Evolutionary conservation across 1,140 invertebrate species (phyloP), one percentile per base, ranked within the genome.

Genomic region (Nebria ingens): DNA sequence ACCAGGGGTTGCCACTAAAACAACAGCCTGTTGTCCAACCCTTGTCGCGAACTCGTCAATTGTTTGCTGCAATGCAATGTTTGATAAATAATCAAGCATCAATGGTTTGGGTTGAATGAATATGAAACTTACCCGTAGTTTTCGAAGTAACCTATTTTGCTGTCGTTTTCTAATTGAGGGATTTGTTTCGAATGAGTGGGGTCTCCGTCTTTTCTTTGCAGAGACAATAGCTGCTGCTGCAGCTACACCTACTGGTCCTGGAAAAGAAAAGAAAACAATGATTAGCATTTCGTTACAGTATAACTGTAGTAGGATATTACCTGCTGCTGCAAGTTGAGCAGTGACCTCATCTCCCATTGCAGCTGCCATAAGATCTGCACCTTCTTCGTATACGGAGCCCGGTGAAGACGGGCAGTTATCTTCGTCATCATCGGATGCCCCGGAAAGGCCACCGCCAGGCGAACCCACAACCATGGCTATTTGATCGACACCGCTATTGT

Each of bases 121-220:
- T 21, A 52, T 9, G 38, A 23, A 21, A 71, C 76, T 75, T 71
- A 93, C 90, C 79, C 87, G 79, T 56, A 93, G 75, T 75, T 93
- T 93, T 60, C 89, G 79, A 45, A 97, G 74, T 58, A 98, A 75
- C 65, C 95, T 81, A 67, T 97, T 98, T 73, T 97, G 93, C 74
- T 97, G 95, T 56, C 95, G 75, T 74, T 97, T 97, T 59, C 94
- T 77, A 53, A 97, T 93, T 38, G 93, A 97, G 3, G 95, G 94
- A 80, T 98, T 97, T 52, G 94, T 97, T 76, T 98, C 94, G 75
- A 98, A 98, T 64, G 91, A 91, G 74, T 97, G 93, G 23, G 92
- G 92, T 64, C 93, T 75, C 77, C 96, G 96, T 59, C 93, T 79
- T 67, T 97, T 97, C 69, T 96, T 97, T 0, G 92, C 91, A 13